Evolutionary conservation across 53 echinoderm and acorn worm species (phyloP), one percentile per base, ranked within the genome.

Genomic region (Actinopyga echinites): DNA sequence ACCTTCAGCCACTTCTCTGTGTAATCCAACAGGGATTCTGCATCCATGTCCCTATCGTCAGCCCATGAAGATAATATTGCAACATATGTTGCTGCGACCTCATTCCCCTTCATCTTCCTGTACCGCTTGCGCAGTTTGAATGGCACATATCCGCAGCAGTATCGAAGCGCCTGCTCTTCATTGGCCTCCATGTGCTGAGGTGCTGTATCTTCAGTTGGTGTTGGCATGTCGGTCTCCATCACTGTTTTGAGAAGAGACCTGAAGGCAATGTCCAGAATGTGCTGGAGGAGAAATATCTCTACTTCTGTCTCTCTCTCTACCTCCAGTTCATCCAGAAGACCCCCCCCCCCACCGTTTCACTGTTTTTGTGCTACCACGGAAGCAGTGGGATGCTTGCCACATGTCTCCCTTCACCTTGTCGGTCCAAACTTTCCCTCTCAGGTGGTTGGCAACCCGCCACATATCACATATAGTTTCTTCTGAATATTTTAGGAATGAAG

Each of bases 351-450:
- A 63, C 31, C 31, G 63, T 63, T 63, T 63, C 15, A 11, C 3
- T 62, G 49, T 62, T 25, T 25, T 63, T 2, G 1, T 15, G 2
- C 29, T 63, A 28, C 11, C 1, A 4, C 63, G 28, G 6, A 63
- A 63, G 63, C 63, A 15, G 6, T 63, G 63, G 17, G 24, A 63
- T 10, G 29, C 63, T 12, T 1, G 63, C 63, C 63, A 63, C 63
- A 63, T 63, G 63, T 63, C 63, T 28, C 11, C 63, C 63, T 63
- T 63, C 63, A 63, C 29, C 29, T 63, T 63, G 29, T 63, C 63
- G 0, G 63, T 63, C 63, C 63, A 63, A 28, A 63, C 63, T 63
- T 63, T 63, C 29, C 63, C 63, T 63, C 63, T 10, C 63, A 63
- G 31, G 10, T 3, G 2, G 63, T 49, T 49, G 13, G 49, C 49